These are phyloP conservation scores for Ypsolopha sequella DNA, from an alignment of 2,888 invertebrate species.

Conservation along the genomic window DNA sequence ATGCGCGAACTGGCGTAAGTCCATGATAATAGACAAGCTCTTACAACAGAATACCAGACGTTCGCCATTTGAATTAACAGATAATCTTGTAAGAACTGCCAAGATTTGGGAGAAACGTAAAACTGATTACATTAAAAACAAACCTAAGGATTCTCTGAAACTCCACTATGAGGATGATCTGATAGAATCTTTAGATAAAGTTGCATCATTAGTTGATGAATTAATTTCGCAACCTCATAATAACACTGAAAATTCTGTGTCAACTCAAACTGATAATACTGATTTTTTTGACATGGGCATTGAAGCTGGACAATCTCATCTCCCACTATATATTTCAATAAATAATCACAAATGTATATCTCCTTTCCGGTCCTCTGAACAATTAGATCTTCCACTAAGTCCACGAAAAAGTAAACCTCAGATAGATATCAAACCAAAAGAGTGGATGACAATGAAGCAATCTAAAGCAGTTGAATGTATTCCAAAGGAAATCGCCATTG, in stretches of 20 bases:
- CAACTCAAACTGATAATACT: too few relatives aligned
- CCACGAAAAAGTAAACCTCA: constrained; percentile 4
- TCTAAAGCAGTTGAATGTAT: constrained; percentile 22
- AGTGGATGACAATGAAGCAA: constrained; percentile 20
- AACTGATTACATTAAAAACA: background rate
- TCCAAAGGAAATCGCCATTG: constrained; percentile 28
- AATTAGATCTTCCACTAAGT: constrained; percentile 1
- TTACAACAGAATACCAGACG: constrained; percentile 28
- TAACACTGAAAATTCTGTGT: too few relatives aligned
- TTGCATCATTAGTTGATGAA: too few relatives aligned
- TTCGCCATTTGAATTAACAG: constrained; percentile 44
- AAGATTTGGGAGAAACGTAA: constrained; percentile 28
- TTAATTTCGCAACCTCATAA: too few relatives aligned
- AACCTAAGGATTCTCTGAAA: background rate
- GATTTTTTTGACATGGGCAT: too few relatives aligned
- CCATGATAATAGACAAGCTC: constrained; percentile 38
- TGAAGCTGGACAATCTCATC: constrained; percentile 5
- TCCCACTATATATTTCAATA: constrained; percentile 26
- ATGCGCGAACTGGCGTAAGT: constrained; percentile 31
- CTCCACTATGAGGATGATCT: background rate
- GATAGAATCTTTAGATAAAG: background rate
- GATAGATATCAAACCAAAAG: constrained; percentile 8
- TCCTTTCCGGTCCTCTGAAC: constrained; percentile 17
- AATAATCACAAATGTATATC: constrained; percentile 40
- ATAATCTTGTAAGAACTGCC: constrained; percentile 34